Conservation (phyloP, 2,113 vertebrate genomes). For the Phyllostomus hastatus region DNA sequence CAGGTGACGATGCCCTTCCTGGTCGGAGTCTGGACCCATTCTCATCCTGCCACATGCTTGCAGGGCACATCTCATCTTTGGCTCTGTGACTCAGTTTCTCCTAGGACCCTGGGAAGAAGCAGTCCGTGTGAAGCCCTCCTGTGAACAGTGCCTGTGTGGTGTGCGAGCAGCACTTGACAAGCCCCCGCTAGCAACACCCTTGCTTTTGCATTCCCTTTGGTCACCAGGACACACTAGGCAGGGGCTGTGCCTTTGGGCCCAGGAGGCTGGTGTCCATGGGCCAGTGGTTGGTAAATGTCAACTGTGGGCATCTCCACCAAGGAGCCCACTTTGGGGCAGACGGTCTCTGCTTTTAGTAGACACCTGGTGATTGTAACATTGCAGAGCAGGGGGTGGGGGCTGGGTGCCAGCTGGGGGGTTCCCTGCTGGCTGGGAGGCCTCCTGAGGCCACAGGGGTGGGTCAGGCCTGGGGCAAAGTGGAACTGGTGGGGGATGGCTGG, state of each 20-base stretch:
- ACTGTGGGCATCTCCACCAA: not conserved
- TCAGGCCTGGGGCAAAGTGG: not conserved
- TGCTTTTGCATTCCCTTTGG: not conserved
- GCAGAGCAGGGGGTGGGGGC: not conserved
- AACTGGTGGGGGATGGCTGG: not conserved
- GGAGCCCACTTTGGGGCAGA: not conserved
- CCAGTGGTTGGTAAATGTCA: fast-evolving
- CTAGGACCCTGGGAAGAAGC: not conserved
- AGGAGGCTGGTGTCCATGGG: not conserved
- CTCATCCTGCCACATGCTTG: not conserved
- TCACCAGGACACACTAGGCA: not conserved
- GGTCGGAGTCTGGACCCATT: not conserved
- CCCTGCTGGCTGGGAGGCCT: fast-evolving
- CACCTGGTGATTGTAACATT: not conserved
- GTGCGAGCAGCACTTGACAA: fast-evolving
- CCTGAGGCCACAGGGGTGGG: not conserved
- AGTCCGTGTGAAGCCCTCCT: not conserved
- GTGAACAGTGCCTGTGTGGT: fast-evolving
- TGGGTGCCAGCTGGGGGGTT: not conserved
- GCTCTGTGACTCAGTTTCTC: not conserved
- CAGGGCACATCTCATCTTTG: not conserved
- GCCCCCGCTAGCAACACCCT: fast-evolving
- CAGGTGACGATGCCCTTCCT: too few species aligned
- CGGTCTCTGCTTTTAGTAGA: fast-evolving
- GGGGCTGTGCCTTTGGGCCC: not conserved